Evolutionary conservation across 2,888 invertebrate genomes (phyloP).

Genomic region (Ophion ellenae): DNA sequence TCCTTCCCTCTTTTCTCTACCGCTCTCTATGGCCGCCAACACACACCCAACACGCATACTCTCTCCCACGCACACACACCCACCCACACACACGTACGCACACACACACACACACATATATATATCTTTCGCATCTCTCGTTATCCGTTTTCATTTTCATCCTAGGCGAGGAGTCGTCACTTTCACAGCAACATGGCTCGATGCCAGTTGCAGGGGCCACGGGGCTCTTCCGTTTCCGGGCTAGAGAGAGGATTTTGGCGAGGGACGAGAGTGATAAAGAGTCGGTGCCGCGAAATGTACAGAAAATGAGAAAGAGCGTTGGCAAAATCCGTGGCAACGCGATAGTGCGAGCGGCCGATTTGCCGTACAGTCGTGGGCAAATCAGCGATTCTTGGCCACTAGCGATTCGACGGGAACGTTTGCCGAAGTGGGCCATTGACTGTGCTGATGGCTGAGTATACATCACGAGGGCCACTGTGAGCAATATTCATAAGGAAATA

Average conservation of each 20-base stretch:
- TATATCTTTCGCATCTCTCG: constrained; percentile 40
- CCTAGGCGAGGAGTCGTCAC: constrained; percentile 64
- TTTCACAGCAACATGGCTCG: constrained; percentile 73
- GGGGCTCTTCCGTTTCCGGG: constrained; percentile 41
- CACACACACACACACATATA: background rate
- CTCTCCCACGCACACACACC: background rate
- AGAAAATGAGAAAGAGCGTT: constrained; percentile 36
- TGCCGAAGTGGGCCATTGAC: constrained; percentile 3
- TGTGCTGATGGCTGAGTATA: background rate
- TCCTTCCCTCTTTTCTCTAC: background rate
- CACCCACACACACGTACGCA: background rate
- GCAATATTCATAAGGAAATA: constrained; percentile 11
- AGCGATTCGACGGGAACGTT: background rate
- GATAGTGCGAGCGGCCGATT: background rate
- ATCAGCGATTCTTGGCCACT: constrained; percentile 14
- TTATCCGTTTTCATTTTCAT: constrained; percentile 76
- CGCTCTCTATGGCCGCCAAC: background rate
- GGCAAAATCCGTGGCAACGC: constrained; percentile 13
- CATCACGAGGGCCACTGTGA: constrained; percentile 16
- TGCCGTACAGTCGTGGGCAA: constrained; percentile 24
- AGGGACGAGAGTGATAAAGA: constrained; percentile 66
- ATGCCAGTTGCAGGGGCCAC: constrained; percentile 77
- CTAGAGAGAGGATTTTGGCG: constrained; percentile 50
- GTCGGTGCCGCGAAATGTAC: constrained; percentile 25
- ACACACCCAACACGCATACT: background rate